Evolutionary conservation across 1,140 invertebrate species (phyloP).

Genomic region (Lepidurus arcticus): DNA sequence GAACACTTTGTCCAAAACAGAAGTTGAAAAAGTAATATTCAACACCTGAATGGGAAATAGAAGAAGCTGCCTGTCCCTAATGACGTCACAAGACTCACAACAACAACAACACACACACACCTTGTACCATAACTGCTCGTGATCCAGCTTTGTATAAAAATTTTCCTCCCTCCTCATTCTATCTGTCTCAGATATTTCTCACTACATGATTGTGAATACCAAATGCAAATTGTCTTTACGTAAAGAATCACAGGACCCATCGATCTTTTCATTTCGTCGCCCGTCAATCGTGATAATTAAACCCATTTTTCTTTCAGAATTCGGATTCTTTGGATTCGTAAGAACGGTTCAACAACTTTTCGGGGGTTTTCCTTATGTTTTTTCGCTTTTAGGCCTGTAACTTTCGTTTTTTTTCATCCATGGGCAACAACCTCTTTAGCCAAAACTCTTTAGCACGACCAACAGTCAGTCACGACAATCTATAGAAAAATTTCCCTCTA

Average conservation of each 20-base stretch:
- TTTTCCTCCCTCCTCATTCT: constrained; percentile 19
- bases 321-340: not conserved
- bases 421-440: not conserved
- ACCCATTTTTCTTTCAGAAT: not conserved
- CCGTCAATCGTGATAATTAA: not conserved
- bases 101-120: not conserved
- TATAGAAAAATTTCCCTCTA: not conserved
- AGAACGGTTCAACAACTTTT: no score
- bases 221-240: constrained; percentile 19
- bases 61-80: constrained; percentile 9
- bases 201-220: constrained; percentile 19
- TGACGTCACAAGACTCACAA: not conserved
- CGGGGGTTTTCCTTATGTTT: no score
- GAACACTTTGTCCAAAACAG: not conserved
- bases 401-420: not conserved
- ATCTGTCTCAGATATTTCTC: constrained; percentile 1
- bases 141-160: constrained; percentile 11
- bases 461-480: not conserved
- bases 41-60: not conserved
- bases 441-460: not conserved
- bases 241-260: not conserved
- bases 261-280: not conserved
- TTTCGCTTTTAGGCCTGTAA: not conserved
- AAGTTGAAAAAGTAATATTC: not conserved
- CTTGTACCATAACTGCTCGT: constrained; percentile 15